Evolutionary conservation across 2,888 invertebrate genomes (phyloP).

Genomic region (Perithous albicinctus): DNA sequence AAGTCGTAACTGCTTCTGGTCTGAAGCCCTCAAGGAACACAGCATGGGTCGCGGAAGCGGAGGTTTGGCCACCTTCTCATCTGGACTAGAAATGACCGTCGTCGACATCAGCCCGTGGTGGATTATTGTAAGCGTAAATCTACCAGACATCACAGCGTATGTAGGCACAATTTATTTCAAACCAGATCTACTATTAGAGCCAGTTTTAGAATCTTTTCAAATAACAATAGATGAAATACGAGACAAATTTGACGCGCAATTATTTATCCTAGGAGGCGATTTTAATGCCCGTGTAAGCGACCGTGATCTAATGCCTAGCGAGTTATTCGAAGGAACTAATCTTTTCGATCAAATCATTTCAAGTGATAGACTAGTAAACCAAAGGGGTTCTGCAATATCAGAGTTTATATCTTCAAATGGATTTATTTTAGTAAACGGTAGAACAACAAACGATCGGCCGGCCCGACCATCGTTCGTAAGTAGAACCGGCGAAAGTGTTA

Average conservation of each 20-base stretch:
- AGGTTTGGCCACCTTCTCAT: not conserved
- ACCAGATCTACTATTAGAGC: conserved; percentile 5
- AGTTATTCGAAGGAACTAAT: not conserved
- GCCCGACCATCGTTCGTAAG: conserved; percentile 12
- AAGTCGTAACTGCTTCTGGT: too few relatives aligned
- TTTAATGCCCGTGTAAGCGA: not conserved
- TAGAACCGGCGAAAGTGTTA: conserved; percentile 19
- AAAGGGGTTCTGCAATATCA: conserved; percentile 17
- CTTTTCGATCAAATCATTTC: not conserved
- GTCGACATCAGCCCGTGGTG: conserved; percentile 26
- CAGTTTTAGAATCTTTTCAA: conserved; percentile 14
- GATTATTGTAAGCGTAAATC: conserved; percentile 1
- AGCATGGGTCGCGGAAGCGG: conserved; percentile 20
- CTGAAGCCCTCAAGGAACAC: conserved; percentile 23
- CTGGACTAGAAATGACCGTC: not conserved
- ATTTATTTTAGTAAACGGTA: conserved; percentile 46
- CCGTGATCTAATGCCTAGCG: not conserved
- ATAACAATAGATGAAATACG: conserved; percentile 1
- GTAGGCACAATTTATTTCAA: conserved; percentile 21
- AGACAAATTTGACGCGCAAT: too few relatives aligned
- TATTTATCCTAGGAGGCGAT: not conserved
- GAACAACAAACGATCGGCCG: conserved; percentile 27
- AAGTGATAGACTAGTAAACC: not conserved
- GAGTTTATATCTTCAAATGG: conserved; percentile 34
- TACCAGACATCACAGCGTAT: not conserved